phyloP scores from a whole-genome alignment of 2,113 vertebrate genomes.

The Oriolus oriolus region DNA sequence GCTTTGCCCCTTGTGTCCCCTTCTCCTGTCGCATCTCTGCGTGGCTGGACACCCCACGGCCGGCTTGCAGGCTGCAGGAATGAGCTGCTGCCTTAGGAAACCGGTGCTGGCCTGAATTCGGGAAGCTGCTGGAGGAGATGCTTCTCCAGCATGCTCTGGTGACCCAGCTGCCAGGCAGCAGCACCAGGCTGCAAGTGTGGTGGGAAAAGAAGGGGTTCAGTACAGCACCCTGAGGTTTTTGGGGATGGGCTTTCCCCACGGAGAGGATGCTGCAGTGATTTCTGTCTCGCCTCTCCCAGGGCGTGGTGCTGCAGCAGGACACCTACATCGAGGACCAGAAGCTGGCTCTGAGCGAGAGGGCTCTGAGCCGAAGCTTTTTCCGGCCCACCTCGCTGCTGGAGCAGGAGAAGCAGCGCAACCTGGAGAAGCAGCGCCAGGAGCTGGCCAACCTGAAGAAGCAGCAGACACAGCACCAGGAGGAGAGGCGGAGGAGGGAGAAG shows the following conservation, averaged over 20 bases:
- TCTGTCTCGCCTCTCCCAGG: conserved; percentile 63
- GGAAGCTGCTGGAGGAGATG: not conserved
- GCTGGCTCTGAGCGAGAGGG: conserved; percentile 81
- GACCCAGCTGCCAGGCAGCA: not conserved
- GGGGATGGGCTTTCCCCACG: accelerated
- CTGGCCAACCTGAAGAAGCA: conserved; percentile 87
- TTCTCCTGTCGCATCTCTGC: not conserved
- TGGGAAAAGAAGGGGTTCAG: not conserved
- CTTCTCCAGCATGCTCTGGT: not conserved
- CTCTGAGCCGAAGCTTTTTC: conserved; percentile 66
- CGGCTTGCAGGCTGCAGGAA: accelerated
- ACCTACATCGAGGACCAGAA: conserved; percentile 94
- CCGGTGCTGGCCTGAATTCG: not conserved
- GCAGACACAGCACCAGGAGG: conserved; percentile 86
- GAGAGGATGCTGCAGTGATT: not conserved
- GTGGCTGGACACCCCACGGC: accelerated
- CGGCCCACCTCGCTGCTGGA: conserved; percentile 87
- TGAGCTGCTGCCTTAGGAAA: not conserved
- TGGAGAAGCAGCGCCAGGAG: conserved; percentile 95
- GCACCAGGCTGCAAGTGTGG: not conserved
- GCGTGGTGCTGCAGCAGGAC: conserved; percentile 92
- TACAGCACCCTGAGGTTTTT: not conserved
- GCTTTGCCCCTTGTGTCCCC: not conserved
- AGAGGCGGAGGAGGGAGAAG: conserved; percentile 77
- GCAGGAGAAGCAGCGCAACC: conserved; percentile 95